These are phyloP conservation scores for Liolophura sinensis DNA, from an alignment of 1,140 invertebrate genomes.

Conservation along the genomic window DNA sequence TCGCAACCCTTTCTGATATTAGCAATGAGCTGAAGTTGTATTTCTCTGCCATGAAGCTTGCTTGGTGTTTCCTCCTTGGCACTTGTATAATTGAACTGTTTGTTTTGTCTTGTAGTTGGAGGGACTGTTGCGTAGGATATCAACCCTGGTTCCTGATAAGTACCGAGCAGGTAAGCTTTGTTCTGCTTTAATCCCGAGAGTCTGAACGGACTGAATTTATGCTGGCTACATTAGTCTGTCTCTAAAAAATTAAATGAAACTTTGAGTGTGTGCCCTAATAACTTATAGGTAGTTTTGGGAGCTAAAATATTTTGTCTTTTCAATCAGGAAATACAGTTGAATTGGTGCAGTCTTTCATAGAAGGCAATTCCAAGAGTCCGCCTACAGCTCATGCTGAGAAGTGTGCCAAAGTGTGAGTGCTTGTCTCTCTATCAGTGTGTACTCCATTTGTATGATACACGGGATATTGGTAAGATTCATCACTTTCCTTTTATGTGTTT, in stretches of 20 bases:
- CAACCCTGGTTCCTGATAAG: conserved; percentile 70
- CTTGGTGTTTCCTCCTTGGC: too few relatives aligned
- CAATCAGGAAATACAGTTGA: conserved; percentile 29
- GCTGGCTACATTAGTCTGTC: not conserved
- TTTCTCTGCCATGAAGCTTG: too few relatives aligned
- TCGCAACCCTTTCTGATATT: not conserved
- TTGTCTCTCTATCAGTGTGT: not conserved
- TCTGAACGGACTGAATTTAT: not conserved
- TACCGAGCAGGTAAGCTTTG: conserved; percentile 23
- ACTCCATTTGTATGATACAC: too few relatives aligned
- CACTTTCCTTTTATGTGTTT: too few relatives aligned
- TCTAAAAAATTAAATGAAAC: not conserved
- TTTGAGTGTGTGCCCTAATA: not conserved
- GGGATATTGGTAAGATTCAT: too few relatives aligned
- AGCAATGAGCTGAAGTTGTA: too few relatives aligned
- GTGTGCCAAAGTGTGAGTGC: not conserved
- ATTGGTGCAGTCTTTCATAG: conserved; percentile 25
- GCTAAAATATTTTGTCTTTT: not conserved
- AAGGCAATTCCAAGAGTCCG: not conserved
- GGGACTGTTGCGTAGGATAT: conserved; percentile 74
- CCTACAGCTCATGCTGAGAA: too few relatives aligned
- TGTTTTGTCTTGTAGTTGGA: conserved; percentile 60
- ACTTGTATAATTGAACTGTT: conserved; percentile 1
- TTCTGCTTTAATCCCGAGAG: not conserved
- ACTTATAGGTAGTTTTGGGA: not conserved